Conservation (phyloP, 92 coral and sea anemone genomes). For the Phenganax subtilis region DNA sequence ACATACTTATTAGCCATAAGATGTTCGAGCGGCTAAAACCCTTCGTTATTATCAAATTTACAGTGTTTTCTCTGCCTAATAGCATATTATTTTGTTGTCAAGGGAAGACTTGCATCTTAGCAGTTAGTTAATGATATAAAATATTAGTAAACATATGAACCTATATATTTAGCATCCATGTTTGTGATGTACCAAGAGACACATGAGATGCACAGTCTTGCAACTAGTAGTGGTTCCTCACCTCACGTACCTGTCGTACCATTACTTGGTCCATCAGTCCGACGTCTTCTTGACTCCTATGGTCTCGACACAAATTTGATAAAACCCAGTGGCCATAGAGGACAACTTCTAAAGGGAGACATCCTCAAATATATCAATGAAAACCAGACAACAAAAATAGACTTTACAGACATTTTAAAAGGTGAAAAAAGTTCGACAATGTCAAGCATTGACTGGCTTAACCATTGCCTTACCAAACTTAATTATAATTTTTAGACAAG, state of each 20-base stretch:
- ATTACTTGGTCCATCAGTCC: constrained; percentile 65
- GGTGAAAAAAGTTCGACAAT: not conserved
- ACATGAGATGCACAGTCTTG: constrained; percentile 2
- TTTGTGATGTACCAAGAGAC: not conserved
- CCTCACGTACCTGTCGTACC: not conserved
- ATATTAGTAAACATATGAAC: too few species aligned
- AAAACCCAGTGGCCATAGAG: constrained; percentile 84
- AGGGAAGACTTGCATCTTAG: too few species aligned
- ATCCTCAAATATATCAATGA: constrained; percentile 66
- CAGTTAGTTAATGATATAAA: too few species aligned
- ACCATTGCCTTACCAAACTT: too few species aligned
- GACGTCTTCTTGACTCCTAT: constrained; percentile 71
- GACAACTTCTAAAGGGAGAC: constrained; percentile 86
- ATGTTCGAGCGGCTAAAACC: not conserved
- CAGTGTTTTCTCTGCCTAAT: not conserved
- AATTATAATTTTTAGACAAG: not conserved
- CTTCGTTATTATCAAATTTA: not conserved
- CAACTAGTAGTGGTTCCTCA: not conserved
- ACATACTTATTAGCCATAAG: not conserved
- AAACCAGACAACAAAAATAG: constrained; percentile 41
- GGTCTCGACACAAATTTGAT: constrained; percentile 66
- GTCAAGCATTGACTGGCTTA: too few species aligned
- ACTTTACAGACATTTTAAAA: constrained; percentile 32
- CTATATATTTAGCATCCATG: not conserved
- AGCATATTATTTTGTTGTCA: too few species aligned